Evolutionary conservation across 1,140 invertebrate genomes (phyloP).

Genomic region (Drosophila asahinai): DNA sequence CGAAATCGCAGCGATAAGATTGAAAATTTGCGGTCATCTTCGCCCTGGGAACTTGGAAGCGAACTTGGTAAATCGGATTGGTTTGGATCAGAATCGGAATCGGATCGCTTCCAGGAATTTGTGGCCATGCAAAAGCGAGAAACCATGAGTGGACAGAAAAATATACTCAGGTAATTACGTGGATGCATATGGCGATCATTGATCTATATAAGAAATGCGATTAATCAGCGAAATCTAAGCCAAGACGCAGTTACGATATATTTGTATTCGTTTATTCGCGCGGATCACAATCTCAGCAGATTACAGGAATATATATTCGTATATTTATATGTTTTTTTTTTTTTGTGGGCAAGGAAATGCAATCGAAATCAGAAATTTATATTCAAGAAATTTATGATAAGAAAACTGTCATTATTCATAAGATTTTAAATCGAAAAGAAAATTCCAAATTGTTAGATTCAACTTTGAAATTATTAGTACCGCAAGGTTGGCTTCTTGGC

Average conservation of each 20-base stretch:
- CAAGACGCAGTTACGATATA: conserved; percentile 38
- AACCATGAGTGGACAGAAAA: conserved; percentile 49
- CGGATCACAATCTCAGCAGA: conserved; percentile 25
- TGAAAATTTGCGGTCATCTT: conserved; percentile 52
- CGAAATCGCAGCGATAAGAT: conserved; percentile 42
- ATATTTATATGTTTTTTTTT: not conserved
- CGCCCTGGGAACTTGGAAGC: conserved; percentile 24
- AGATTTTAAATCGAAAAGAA: no score
- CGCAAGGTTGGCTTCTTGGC: no score
- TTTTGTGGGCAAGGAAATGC: not conserved
- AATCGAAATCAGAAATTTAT: no score
- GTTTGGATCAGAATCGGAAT: conserved; percentile 8
- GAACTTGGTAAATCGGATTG: conserved; percentile 6
- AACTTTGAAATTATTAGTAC: no score
- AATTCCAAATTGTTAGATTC: no score
- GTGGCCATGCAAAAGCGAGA: conserved; percentile 20
- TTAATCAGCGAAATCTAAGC: conserved; percentile 54
- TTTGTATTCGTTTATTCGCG: conserved; percentile 5
- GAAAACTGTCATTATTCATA: no score
- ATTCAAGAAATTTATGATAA: no score
- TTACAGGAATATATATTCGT: not conserved
- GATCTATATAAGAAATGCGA: conserved; percentile 59
- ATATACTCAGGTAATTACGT: conserved; percentile 30
- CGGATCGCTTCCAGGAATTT: conserved; percentile 45
- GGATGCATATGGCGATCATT: conserved; percentile 49